Evolutionary conservation across 2,888 invertebrate species (phyloP), one percentile per base, ranked within the genome.

Genomic region (Allygus modestus): DNA sequence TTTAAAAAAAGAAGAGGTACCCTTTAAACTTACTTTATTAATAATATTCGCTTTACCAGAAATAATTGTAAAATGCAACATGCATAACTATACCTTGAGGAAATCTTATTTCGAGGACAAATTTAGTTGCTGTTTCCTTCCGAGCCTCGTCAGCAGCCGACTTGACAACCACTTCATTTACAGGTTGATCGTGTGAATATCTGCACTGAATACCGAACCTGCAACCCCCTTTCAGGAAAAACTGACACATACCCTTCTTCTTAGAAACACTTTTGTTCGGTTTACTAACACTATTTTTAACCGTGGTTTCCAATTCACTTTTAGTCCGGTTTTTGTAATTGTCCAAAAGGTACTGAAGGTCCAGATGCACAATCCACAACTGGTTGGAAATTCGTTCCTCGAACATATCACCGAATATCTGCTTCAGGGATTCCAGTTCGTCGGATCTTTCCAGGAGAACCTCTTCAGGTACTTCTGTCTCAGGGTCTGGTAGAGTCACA

Each of bases 81-180:
- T 23, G 54, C 15, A 20, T 15, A 4, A 26, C 9, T 51, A 23
- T 28, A 88, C 93, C 93, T 87, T 93, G 92, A 0, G 94, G 93
- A 91, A 96, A 96, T 87, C 96, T 92, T 87, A 97, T 92, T 92
- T 96, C 96, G 88, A 96, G 91, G 89, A 94, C 92, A 91, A 95
- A 93, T 88, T 90, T 86, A 87, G 90, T 87, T 89, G 91, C 87
- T 88, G 91, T 90, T 26, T 89, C 81, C n/a, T 85, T 83, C 7
- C n/a, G 33, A 20, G n/a, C 37, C 17, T 85, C 85, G 43, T 75
- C 85, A 81, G 90, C 89, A 12, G 84, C 51, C 33, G 77, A 69
- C 17, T 77, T 82, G 17, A 51, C 28, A n/a, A 41, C 75, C 46
- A 69, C 84, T 15, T 15, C 73, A 31, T 73, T 84, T 0, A 54